phyloP scores from a whole-genome alignment of 2,113 vertebrate genomes.

The Vidua chalybeata region DNA sequence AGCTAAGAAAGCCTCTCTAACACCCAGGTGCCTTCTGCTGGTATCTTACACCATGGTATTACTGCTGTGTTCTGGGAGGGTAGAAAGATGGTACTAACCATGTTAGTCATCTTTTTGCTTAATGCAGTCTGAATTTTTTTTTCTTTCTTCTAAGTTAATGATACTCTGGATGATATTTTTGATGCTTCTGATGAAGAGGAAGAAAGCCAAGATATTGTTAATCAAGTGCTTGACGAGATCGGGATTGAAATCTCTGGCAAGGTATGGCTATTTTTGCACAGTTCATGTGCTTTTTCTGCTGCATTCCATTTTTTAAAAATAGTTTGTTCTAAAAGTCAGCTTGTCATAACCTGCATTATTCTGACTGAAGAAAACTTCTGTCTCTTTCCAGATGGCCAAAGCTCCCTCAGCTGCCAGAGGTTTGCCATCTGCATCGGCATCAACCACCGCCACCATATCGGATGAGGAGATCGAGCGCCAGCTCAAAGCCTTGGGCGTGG shows the following conservation, averaged over 20 bases:
- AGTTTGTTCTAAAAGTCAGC: neutral
- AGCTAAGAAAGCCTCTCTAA: neutral
- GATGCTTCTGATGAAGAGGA: conserved; percentile 96
- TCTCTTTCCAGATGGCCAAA: conserved; percentile 87
- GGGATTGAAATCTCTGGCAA: conserved; percentile 98
- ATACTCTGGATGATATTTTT: conserved; percentile 96
- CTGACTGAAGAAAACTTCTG: neutral
- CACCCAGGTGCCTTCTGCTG: neutral
- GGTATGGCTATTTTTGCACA: conserved; percentile 67
- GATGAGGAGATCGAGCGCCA: conserved; percentile 98
- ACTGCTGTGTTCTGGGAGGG: neutral
- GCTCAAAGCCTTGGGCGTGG: conserved; percentile 92
- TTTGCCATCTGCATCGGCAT: conserved; percentile 83
- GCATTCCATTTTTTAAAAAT: neutral
- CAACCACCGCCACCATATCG: conserved; percentile 84
- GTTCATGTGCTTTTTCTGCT: neutral
- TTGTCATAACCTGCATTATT: neutral
- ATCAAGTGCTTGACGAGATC: conserved; percentile 97
- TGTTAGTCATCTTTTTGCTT: neutral
- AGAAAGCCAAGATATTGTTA: conserved; percentile 97
- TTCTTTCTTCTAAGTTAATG: conserved; percentile 78
- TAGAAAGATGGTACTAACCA: neutral
- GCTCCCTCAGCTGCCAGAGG: conserved; percentile 88
- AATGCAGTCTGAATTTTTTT: neutral
- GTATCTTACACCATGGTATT: fast-evolving